Evolutionary conservation across 2,113 vertebrate species (phyloP).

Genomic region (Tetrao urogallus): DNA sequence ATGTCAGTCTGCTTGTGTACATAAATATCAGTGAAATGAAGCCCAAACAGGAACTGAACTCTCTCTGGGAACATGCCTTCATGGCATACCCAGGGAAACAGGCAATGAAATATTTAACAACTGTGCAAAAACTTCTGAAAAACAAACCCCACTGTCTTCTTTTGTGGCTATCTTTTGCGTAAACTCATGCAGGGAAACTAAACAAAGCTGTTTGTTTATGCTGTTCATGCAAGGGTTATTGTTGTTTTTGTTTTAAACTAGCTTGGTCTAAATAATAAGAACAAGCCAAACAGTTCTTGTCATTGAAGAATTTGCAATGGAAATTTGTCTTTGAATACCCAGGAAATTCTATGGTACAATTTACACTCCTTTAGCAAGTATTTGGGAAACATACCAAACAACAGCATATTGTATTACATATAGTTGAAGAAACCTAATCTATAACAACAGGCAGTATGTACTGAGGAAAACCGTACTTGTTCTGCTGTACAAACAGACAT

Average conservation of each 20-base stretch:
- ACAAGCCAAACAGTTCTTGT: background rate
- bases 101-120: conserved; percentile 52
- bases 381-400: background rate
- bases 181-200: conserved; percentile 49
- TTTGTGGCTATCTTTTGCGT: conserved; percentile 31
- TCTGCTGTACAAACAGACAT: background rate
- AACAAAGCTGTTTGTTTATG: conserved; percentile 8
- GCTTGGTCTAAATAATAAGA: background rate
- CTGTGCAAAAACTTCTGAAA: conserved; percentile 29
- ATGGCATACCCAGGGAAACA: conserved; percentile 65
- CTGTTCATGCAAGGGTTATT: background rate
- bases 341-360: background rate
- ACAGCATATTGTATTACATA: background rate
- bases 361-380: background rate
- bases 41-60: conserved; percentile 61
- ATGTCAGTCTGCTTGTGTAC: background rate
- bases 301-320: background rate
- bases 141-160: conserved; percentile 57
- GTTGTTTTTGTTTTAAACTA: background rate
- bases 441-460: background rate
- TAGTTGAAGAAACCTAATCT: background rate
- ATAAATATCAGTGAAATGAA: conserved; percentile 35
- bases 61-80: conserved; percentile 66
- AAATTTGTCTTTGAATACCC: background rate
- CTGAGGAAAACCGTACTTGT: background rate